Base-by-base conservation (phyloP, 1,140 invertebrate species). In the Cydia fagiglandana region DNA sequence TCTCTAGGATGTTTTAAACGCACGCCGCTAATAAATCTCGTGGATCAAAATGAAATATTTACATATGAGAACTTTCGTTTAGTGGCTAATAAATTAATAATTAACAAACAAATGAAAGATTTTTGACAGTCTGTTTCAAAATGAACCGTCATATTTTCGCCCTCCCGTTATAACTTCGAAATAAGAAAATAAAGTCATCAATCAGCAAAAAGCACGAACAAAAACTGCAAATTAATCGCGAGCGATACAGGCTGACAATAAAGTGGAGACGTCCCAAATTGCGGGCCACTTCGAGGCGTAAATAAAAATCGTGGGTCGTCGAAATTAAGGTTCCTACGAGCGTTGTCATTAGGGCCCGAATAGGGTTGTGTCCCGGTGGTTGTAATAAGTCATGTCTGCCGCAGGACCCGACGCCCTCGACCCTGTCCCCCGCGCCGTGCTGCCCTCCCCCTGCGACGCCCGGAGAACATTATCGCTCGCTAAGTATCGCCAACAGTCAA, bases 221-320 rank as follows among this genome's bases (percentile, higher is more conserved):
- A 83, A 81, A 83, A 84, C 78, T 76, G 76, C 76, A 73, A 75
- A 81, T 80, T 82, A 82, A 84, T 84, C 81, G 77, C 64, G 61
- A 74, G 76, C 56, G 77, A 80, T 78, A 74, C 81, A 76, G 20
- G 82, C 76, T 76, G 74, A 83, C 84, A 87, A 86, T 87, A 88
- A 89, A 88, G 76, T 83, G 77, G 80, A 79, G 81, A 80, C 78
- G 82, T 77, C 79, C 85, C 81, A 87, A 90, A 90, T 88, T 85
- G 85, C 81, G 77, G 76, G 85, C 85, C 83, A 88, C 84, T 90
- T 86, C 83, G 85, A 85, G 79, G 85, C 86, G 86, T 90, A 88
- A 92, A 90, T 90, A 92, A 92, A 92, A 92, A 92, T 90, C 83
- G 86, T 86, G 83, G 88, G 88, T 88, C 87, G 86, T 92, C 85